Conservation (phyloP, 1,140 invertebrate genomes). For the Ips typographus region DNA sequence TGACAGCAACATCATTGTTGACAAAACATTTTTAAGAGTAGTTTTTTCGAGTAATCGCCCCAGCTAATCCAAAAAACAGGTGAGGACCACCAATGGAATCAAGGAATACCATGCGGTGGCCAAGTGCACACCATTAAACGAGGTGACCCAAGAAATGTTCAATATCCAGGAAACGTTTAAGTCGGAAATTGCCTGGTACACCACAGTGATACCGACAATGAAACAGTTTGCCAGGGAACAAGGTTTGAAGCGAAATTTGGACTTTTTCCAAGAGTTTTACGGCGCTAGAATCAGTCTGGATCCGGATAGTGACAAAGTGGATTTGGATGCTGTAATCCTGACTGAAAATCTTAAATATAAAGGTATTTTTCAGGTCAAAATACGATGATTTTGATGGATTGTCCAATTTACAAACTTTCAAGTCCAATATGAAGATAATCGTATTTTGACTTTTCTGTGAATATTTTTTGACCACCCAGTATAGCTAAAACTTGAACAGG, state of each 20-base stretch:
- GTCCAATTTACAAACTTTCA: no score
- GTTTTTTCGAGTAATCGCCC: neutral
- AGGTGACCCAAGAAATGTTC: constrained; percentile 56
- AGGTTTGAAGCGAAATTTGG: constrained; percentile 49
- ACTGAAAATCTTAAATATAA: constrained; percentile 56
- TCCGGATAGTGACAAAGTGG: constrained; percentile 46
- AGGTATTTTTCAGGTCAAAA: neutral
- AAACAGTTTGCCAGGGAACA: constrained; percentile 53
- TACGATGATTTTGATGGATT: no score
- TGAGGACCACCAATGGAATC: constrained; percentile 41
- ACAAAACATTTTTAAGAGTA: neutral
- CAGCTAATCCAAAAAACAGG: neutral
- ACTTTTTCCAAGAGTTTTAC: constrained; percentile 55
- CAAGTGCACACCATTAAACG: constrained; percentile 57
- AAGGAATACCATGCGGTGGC: constrained; percentile 51
- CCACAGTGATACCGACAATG: constrained; percentile 53
- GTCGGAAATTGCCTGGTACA: constrained; percentile 59
- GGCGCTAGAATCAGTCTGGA: constrained; percentile 54
- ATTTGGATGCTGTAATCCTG: constrained; percentile 57
- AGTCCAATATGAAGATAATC: no score
- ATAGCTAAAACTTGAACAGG: constrained; percentile 29
- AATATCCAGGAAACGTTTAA: constrained; percentile 58
- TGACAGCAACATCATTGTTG: no score
- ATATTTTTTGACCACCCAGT: neutral
- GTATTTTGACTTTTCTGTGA: no score